These are phyloP conservation scores for Sebastes diaconus DNA, from an alignment of 2,797 vertebrate species.

Conservation along the genomic window DNA sequence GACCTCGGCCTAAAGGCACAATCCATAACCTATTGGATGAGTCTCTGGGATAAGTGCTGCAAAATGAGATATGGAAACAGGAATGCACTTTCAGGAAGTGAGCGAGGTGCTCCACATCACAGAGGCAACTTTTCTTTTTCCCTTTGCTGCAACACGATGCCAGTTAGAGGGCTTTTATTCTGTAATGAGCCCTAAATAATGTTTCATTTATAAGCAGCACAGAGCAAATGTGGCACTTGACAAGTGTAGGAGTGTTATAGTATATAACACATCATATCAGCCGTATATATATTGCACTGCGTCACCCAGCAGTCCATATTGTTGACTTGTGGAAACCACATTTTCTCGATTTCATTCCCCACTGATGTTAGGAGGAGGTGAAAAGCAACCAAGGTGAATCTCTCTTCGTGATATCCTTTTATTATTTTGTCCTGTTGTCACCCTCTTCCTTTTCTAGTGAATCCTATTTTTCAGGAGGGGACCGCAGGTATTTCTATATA, in stretches of 20 bases:
- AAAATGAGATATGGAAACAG: constrained; percentile 67
- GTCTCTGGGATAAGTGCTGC: constrained; percentile 67
- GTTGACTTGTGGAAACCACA: constrained; percentile 29
- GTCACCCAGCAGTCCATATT: background rate
- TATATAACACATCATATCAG: background rate
- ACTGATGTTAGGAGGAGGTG: constrained; percentile 30
- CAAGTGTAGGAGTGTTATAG: background rate
- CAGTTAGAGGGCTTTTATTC: background rate
- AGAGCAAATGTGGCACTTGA: background rate
- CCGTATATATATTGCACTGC: background rate
- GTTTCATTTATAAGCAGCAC: background rate
- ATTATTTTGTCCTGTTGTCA: constrained; percentile 55
- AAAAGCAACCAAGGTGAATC: constrained; percentile 51
- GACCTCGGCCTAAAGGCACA: constrained; percentile 60
- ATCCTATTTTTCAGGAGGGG: constrained; percentile 55
- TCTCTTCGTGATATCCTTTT: constrained; percentile 50
- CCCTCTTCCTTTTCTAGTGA: constrained; percentile 43
- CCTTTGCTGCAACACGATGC: background rate
- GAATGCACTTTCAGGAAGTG: constrained; percentile 56
- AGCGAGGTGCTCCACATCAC: constrained; percentile 12
- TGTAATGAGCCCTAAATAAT: background rate
- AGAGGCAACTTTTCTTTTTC: background rate
- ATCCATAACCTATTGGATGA: constrained; percentile 73
- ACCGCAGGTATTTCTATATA: background rate
- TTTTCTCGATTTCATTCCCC: constrained; percentile 42